Evolutionary conservation across 1,140 invertebrate species (phyloP).

Genomic region (Penaeus vannamei): DNA sequence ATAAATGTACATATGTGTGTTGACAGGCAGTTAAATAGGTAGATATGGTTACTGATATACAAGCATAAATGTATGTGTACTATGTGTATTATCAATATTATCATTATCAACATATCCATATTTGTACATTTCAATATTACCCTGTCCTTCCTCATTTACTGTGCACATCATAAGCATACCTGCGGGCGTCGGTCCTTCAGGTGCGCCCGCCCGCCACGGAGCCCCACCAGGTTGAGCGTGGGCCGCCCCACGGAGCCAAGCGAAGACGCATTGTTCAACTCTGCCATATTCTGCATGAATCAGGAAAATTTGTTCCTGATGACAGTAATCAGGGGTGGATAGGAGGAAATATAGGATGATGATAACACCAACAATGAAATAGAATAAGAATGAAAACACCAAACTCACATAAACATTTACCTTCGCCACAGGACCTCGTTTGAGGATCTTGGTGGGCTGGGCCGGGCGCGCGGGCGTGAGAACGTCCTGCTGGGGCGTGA

Average conservation of each 20-base stretch:
- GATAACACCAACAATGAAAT: too few relatives aligned
- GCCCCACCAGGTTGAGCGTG: conserved; percentile 51
- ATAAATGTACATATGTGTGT: too few relatives aligned
- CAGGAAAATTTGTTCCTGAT: too few relatives aligned
- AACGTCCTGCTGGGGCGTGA: conserved; percentile 55
- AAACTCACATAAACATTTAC: background rate
- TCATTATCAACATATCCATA: too few relatives aligned
- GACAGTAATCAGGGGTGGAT: too few relatives aligned
- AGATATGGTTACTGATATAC: background rate
- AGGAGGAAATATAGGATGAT: too few relatives aligned
- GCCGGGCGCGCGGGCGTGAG: conserved; percentile 45
- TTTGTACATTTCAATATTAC: too few relatives aligned
- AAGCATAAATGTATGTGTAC: background rate
- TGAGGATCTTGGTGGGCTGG: conserved; percentile 48
- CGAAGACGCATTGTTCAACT: conserved; percentile 5
- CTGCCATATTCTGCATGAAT: conserved; percentile 17
- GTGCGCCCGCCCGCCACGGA: conserved; percentile 38
- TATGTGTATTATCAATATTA: too few relatives aligned
- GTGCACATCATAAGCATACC: background rate
- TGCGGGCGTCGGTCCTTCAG: conserved; percentile 47
- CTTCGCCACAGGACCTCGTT: conserved; percentile 49
- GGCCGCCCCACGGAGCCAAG: conserved; percentile 46
- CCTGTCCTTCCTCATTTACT: too few relatives aligned
- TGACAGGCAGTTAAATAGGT: background rate
- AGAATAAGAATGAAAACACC: too few relatives aligned